Evolutionary conservation across 2,888 invertebrate genomes (phyloP), one percentile per base, ranked within the genome.

Genomic region (Oscheius onirici): DNA sequence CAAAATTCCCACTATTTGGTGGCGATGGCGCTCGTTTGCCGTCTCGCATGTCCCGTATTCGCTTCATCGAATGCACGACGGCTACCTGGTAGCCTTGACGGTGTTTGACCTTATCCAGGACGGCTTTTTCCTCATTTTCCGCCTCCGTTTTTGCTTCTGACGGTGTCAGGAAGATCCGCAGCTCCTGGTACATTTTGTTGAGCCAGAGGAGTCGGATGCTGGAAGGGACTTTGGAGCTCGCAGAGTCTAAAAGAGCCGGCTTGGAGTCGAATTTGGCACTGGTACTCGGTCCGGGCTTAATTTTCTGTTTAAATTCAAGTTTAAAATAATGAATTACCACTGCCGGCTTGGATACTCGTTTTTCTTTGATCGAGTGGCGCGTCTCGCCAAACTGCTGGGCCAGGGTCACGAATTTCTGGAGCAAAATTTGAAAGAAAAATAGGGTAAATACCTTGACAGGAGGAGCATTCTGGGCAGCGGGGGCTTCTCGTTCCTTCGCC

Each of bases 91-190:
- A 78, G 41, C 75, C 78, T 20, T 67, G 44, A 49, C 68, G 71
- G 28, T 71, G 63, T 20, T 65, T 57, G 26, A 63, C 51, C 41
- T 58, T 69, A 52, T 78, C 78, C 24, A 81, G 28, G 15, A 81
- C 63, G 15, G 67, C 44, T 60, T 77, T 74, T 66, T 82, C 82
- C 60, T 83, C 80, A 24, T 57, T 51, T 58, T 69, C 72, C 1
- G 82, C 78, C 82, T 78, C 22, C 1, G n/a, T 17, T 22, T 34
- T 43, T 6, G 68, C 68, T 13, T 68, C 68, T 10, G 17, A 3
- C 0, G 17, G 43, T 0, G 68, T 15, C 2, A 68, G 46, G 26
- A 68, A 68, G 6, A 20, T 46, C 10, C 26, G 13, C 17, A 44
- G 66, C 43, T 43, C 55, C 10, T 10, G 15, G 46, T 43, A 43